Percentiles rank a stretch among this genome's conserved stretches.
Evolutionary conservation across 2,797 vertebrate genomes (phyloP).

Genomic region (Coluber constrictor): DNA sequence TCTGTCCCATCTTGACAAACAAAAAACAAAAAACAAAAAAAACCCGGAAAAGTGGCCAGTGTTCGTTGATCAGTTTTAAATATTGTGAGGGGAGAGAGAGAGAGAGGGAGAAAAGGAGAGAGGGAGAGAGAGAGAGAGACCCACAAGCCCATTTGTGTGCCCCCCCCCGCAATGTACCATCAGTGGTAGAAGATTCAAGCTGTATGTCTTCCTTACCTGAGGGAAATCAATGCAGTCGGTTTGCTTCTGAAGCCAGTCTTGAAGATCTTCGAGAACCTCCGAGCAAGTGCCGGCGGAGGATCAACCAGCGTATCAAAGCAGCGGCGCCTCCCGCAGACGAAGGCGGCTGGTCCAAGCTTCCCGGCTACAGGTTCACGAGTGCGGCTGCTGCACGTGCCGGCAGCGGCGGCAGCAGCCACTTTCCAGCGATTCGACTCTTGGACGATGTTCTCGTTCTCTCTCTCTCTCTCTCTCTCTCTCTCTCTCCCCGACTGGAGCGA

Average conservation of each 20-base stretch:
- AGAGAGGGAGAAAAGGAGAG: background rate
- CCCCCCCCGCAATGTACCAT: background rate
- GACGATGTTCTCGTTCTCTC: background rate
- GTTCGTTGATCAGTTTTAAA: background rate
- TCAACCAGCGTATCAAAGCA: background rate
- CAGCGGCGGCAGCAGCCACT: background rate
- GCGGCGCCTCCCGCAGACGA: background rate
- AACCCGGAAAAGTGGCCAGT: background rate
- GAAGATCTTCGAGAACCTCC: background rate
- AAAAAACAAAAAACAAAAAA: background rate
- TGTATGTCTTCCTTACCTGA: background rate
- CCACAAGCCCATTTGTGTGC: background rate
- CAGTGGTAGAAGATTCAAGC: background rate
- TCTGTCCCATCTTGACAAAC: background rate
- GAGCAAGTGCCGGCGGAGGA: background rate
- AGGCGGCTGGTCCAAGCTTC: background rate
- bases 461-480: background rate
- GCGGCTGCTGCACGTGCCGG: conserved; percentile 31
- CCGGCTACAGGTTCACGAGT: conserved; percentile 2
- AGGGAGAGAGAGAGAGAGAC: background rate
- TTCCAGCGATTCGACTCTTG: background rate
- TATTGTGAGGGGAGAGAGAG: background rate
- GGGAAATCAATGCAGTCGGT: background rate
- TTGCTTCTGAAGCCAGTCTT: background rate
- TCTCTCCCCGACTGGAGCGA: background rate